A percentile compares a stretch with the other conserved stretches of the same genome.
Conservation (phyloP, 1,140 invertebrate species). For the Radopholus similis region DNA sequence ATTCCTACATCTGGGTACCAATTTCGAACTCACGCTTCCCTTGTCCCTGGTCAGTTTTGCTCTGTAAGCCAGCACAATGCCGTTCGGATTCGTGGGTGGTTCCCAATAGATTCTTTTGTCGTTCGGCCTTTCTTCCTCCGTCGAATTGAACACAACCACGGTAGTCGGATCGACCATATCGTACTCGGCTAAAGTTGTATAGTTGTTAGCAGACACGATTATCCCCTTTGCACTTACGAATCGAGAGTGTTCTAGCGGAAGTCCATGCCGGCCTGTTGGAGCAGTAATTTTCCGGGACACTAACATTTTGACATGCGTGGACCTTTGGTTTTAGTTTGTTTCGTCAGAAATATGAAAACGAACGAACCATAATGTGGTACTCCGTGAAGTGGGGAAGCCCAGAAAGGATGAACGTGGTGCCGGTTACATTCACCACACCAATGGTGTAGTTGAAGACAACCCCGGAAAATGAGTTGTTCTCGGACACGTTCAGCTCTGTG, state of each 20-base stretch:
- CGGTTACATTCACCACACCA: slow-evolving; percentile 47
- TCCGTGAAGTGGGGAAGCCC: slow-evolving; percentile 63
- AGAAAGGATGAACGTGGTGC: slow-evolving; percentile 44
- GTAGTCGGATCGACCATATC: slow-evolving; percentile 42
- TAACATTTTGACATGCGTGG: slow-evolving; percentile 48
- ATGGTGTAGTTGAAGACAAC: slow-evolving; percentile 14
- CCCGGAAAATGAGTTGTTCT: slow-evolving; percentile 5
- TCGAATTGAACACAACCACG: slow-evolving; percentile 27
- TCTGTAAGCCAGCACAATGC: slow-evolving; percentile 44
- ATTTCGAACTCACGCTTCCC: slow-evolving; percentile 36
- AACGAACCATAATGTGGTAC: slow-evolving; percentile 63
- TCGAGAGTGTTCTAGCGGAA: slow-evolving; percentile 32
- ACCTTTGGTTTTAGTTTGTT: slow-evolving; percentile 22
- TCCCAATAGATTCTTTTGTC: slow-evolving; percentile 38
- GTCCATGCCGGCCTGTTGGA: slow-evolving; percentile 26
- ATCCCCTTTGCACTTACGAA: slow-evolving; percentile 24
- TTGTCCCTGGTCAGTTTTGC: slow-evolving; percentile 29
- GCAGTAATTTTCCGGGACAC: slow-evolving; percentile 34
- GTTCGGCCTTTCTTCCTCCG: slow-evolving; percentile 9
- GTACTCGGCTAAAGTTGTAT: slow-evolving; percentile 39
- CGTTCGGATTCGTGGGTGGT: slow-evolving; percentile 46
- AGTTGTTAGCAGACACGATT: neutral
- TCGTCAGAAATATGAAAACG: neutral
- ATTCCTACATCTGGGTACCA: neutral
- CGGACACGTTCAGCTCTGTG: slow-evolving; percentile 24